Conservation (phyloP, 2,113 vertebrate genomes). For the Notothenia rossii region DNA sequence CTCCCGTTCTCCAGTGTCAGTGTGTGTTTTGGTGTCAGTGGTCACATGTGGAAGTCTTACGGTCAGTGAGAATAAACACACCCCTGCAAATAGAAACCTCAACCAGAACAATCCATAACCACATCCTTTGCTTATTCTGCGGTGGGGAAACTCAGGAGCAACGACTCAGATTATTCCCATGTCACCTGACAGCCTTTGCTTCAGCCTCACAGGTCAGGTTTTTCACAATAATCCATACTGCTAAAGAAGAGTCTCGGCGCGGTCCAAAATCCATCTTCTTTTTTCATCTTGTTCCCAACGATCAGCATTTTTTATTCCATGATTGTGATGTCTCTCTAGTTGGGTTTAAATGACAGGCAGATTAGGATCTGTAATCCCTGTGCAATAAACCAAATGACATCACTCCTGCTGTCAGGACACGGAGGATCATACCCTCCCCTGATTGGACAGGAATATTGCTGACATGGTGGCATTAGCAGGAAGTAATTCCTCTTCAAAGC, state of each 20-base stretch:
- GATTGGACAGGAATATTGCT: constrained; percentile 10
- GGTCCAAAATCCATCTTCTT: constrained; percentile 23
- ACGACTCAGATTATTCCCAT: not conserved
- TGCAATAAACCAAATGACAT: constrained; percentile 55
- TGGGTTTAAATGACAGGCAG: constrained; percentile 68
- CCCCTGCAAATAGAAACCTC: constrained; percentile 57
- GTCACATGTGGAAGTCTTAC: constrained; percentile 48
- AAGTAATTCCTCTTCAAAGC: constrained; percentile 15
- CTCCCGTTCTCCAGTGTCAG: constrained; percentile 9
- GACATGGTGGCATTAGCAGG: constrained; percentile 26
- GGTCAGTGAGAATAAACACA: constrained; percentile 58
- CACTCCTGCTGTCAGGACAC: constrained; percentile 45
- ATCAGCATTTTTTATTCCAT: constrained; percentile 26
- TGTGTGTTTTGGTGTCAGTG: constrained; percentile 38
- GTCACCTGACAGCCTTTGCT: not conserved
- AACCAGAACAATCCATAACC: constrained; percentile 45
- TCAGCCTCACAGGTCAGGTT: not conserved
- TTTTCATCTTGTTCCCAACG: constrained; percentile 32
- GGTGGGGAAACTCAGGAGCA: not conserved
- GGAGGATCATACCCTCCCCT: constrained; percentile 1
- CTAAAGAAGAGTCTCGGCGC: not conserved
- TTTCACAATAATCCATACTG: not conserved
- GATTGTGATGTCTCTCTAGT: constrained; percentile 22
- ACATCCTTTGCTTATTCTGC: constrained; percentile 59
- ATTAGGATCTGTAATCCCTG: constrained; percentile 76